Evolutionary conservation across 2,113 vertebrate species (phyloP), one percentile per base, ranked within the genome.

Genomic region (Paracanthobrama guichenoti): DNA sequence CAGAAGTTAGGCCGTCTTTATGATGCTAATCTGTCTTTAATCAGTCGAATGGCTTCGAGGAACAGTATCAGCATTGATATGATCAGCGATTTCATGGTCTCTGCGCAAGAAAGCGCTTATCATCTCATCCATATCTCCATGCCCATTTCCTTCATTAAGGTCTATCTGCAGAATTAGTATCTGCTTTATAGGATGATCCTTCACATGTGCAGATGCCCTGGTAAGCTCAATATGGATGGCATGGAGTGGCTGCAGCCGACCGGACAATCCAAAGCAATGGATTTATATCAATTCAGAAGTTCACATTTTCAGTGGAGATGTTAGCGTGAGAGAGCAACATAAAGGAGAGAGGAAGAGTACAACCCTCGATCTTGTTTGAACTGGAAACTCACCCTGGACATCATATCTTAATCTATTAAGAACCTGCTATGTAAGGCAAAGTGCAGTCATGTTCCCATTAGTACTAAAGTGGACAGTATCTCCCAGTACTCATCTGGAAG

Each of bases 121-220:
- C 82, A 6, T 46, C 59, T 57, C 46, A 31, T 48, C 35, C 48
- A 14, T 64, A 28, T 57, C 60, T 60, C 64, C 24, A 69, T 62
- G 79, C 69, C 71, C 62, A 55, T 74, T 57, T 67, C 31, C 73
- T 67, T 69, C 57, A 83, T 83, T 75, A 64, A 9, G 16, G 44
- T 66, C 59, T 64, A 80, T 80, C 79, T 35, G 79, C 9, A 50
- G 44, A 80, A 50, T 67, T 35, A 46, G 35, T 48, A 50, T 79
- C 60, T 50, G 44, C 79, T 31, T 6, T 80, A 67, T 6, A 62
- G 35, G n/a, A 79, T 1, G 35, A 62, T 79, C 24, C 8, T 42
- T 60, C 76, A 60, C n/a, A 79, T 26, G 14, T 42, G 31, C 3
- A 14, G 1, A 60, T 60, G 39, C 22, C 55, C 76, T 62, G 11